Percentiles rank a stretch among this genome's conserved stretches.
phyloP scores from a whole-genome alignment of 2,888 invertebrate genomes.

The Pherbina coryleti region DNA sequence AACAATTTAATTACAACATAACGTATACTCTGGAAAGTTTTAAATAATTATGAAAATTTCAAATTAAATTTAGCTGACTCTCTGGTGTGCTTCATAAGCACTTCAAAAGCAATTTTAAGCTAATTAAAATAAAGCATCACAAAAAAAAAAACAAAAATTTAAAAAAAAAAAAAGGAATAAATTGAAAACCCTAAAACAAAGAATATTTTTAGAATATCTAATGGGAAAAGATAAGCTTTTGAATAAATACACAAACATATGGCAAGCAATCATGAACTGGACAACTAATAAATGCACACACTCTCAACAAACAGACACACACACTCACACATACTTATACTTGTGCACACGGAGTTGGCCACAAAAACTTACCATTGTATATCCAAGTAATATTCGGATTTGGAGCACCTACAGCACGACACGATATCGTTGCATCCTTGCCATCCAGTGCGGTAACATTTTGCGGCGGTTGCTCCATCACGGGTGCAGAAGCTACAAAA shows the following conservation, averaged over 20 bases:
- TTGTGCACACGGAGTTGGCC: background rate
- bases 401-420: slow-evolving; percentile 91
- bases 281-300: background rate
- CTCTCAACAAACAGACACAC: background rate
- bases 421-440: slow-evolving; percentile 89
- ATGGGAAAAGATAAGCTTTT: background rate
- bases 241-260: background rate
- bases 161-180: background rate
- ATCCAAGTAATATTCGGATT: slow-evolving; percentile 92
- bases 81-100: too few relatives aligned
- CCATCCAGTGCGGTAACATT: slow-evolving; percentile 93
- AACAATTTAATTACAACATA: too few relatives aligned
- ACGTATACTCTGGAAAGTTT: too few relatives aligned
- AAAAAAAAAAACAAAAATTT: background rate
- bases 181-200: background rate
- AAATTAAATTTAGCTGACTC: too few relatives aligned
- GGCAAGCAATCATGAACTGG: background rate
- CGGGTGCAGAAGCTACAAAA: slow-evolving; percentile 83
- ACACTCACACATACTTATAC: background rate
- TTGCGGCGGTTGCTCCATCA: slow-evolving; percentile 85
- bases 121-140: background rate
- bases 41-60: too few relatives aligned
- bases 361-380: slow-evolving; percentile 83
- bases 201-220: background rate
- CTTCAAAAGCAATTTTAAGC: background rate